Base-by-base conservation (phyloP, 2,888 invertebrate species). In the Beris morrisii region DNA sequence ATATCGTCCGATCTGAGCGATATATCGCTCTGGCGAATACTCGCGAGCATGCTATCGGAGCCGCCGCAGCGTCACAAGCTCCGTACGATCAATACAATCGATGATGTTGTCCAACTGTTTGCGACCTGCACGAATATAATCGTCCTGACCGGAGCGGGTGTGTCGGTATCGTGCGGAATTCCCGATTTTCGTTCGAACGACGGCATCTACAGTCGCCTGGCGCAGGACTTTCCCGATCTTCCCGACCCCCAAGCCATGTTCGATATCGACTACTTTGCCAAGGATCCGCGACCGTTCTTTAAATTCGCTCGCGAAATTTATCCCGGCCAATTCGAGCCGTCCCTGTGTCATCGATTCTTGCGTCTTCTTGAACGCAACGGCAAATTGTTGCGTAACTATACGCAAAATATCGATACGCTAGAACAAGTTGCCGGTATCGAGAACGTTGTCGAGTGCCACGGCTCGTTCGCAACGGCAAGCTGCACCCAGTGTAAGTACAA, bases 221-320 rank as follows among this genome's bases (percentile, higher is more conserved):
- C 92, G 2, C 86, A 88, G 67, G 93, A 94, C 78, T 95, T 92
- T 79, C 94, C 95, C 0, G 90, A 93, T 77, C 82, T 95, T 45
- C 92, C 93, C 4, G 91, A 93, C 81, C 95, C 95, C 9, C 89
- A 90, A 77, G 90, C 93, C 58, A 91, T 93, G 89, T 93, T 92
- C 78, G 91, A 91, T 75, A 90, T 92, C 44, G 82, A 85, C 66
- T 91, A 88, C 76, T 81, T 80, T 59, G 85, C 86, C 45, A 85
- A 87, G 72, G 93, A 95, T 79, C 94, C 93, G 4, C 83, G 91
- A 63, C 94, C 95, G 3, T 95, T 95, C 79, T 95, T 88, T 78
- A 91, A 93, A 77, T 95, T 95, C 81, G 95, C 95, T 1, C 83
- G 91, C 75, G 95, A 95, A 82, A 92, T 95, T 64, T 95, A 92